A percentile compares a stretch with the other conserved stretches of the same genome.
Conservation (phyloP, 2,888 invertebrate genomes). For the Seira musarum region DNA sequence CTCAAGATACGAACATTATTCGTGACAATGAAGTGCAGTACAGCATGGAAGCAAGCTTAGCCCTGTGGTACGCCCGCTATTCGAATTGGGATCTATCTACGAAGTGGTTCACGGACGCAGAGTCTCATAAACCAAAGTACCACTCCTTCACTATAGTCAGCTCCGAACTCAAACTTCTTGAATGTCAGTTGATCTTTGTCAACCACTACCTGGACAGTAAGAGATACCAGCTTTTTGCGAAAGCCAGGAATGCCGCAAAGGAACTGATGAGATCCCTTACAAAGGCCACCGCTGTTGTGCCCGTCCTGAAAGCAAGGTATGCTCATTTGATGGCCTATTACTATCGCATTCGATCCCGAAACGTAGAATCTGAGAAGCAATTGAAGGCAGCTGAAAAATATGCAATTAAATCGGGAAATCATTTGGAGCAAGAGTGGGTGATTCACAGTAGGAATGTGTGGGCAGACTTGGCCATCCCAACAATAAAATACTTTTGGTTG, state of each 20-base stretch:
- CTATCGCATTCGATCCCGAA: constrained; percentile 59
- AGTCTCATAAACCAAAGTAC: constrained; percentile 54
- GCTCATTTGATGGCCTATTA: constrained; percentile 65
- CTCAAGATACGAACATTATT: constrained; percentile 42
- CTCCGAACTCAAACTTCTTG: constrained; percentile 64
- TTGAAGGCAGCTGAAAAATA: constrained; percentile 59
- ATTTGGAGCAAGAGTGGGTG: constrained; percentile 66
- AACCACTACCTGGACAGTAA: constrained; percentile 67
- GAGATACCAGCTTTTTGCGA: constrained; percentile 66
- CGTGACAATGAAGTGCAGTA: constrained; percentile 62
- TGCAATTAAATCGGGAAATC: constrained; percentile 57
- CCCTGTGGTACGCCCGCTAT: constrained; percentile 64
- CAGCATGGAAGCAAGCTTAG: constrained; percentile 63
- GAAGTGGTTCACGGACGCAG: constrained; percentile 59
- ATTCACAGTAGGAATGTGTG: constrained; percentile 66
- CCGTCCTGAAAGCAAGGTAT: constrained; percentile 61
- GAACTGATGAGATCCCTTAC: constrained; percentile 51
- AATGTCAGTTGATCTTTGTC: constrained; percentile 64
- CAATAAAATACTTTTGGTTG: constrained; percentile 66
- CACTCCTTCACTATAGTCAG: constrained; percentile 49
- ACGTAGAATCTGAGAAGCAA: constrained; percentile 57
- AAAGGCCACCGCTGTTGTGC: constrained; percentile 50
- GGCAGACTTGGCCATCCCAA: constrained; percentile 62
- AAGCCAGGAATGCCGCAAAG: constrained; percentile 56
- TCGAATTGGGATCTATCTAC: constrained; percentile 62